These are phyloP conservation scores for Drosophila asahinai DNA, from an alignment of 1,140 invertebrate genomes.

Conservation along the genomic window DNA sequence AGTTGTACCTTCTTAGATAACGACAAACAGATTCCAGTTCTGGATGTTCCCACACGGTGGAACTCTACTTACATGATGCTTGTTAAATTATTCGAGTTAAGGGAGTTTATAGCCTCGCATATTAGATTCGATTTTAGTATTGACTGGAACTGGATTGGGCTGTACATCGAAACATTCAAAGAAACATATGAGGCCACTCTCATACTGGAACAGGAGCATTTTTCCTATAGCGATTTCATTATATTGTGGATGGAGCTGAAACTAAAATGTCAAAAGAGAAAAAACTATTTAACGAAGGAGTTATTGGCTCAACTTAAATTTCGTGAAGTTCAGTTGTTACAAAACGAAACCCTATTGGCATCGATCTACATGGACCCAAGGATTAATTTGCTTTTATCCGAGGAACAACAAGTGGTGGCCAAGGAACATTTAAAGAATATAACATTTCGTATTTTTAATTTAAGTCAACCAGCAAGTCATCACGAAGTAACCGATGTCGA, in stretches of 20 bases:
- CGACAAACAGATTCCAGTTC: constrained; percentile 20
- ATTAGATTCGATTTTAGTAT: background rate
- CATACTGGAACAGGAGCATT: constrained; percentile 5
- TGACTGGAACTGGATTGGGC: constrained; percentile 20
- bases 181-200: constrained; percentile 9
- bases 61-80: constrained; percentile 24
- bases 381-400: background rate
- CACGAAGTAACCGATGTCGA: too few species aligned
- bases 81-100: constrained; percentile 14
- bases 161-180: constrained; percentile 13
- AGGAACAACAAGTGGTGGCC: background rate
- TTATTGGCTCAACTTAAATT: constrained; percentile 1
- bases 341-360: constrained; percentile 32
- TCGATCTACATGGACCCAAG: constrained; percentile 16
- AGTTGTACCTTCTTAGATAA: constrained; percentile 19
- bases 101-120: constrained; percentile 6
- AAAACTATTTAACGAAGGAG: constrained; percentile 20
- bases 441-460: background rate
- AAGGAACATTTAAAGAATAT: background rate
- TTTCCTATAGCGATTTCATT: constrained; percentile 10
- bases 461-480: background rate
- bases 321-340: constrained; percentile 23
- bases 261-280: constrained; percentile 22
- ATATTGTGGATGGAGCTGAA: constrained; percentile 35
- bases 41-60: constrained; percentile 16